These are phyloP conservation scores for Odiellus spinosus DNA, from an alignment of 2,888 invertebrate species.

Conservation along the genomic window DNA sequence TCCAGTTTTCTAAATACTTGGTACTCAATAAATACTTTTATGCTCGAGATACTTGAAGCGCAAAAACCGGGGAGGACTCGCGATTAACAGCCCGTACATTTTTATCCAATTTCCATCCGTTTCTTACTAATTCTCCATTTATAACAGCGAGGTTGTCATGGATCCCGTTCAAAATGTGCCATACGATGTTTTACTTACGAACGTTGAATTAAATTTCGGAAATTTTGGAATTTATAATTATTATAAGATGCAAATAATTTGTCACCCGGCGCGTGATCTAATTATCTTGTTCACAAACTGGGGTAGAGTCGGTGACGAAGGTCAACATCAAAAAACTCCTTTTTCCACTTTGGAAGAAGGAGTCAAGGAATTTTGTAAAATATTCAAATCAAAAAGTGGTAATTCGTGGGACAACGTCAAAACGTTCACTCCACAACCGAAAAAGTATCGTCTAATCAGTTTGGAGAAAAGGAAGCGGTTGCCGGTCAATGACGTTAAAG, in stretches of 20 bases:
- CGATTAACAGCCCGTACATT: too few species aligned
- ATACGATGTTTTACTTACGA: conserved; percentile 34
- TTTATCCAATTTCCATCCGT: too few species aligned
- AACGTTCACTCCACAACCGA: conserved; percentile 24
- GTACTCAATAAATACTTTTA: too few species aligned
- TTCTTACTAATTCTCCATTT: conserved; percentile 6
- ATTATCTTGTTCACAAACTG: conserved; percentile 38
- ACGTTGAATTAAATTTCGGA: conserved; percentile 34
- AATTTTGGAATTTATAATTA: conserved; percentile 37
- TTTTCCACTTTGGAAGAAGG: conserved; percentile 31
- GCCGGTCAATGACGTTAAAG: conserved; percentile 23
- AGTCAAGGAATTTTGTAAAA: conserved; percentile 35
- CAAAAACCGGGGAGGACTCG: too few species aligned
- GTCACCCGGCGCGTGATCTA: conserved; percentile 30
- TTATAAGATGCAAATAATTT: conserved; percentile 38
- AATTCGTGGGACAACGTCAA: conserved; percentile 33
- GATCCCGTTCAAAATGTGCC: conserved; percentile 28
- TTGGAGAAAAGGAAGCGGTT: conserved; percentile 25
- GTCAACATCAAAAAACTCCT: conserved; percentile 36
- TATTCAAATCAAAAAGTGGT: conserved; percentile 37
- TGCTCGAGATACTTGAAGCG: too few species aligned
- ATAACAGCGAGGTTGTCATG: conserved; percentile 28
- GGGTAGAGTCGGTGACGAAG: conserved; percentile 36
- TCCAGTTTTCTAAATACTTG: too few species aligned
- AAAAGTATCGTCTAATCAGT: conserved; percentile 35